Base-by-base conservation (phyloP, 37 sponge, comb jelly and placozoan genomes). In the Petrosia ficiformis region DNA sequence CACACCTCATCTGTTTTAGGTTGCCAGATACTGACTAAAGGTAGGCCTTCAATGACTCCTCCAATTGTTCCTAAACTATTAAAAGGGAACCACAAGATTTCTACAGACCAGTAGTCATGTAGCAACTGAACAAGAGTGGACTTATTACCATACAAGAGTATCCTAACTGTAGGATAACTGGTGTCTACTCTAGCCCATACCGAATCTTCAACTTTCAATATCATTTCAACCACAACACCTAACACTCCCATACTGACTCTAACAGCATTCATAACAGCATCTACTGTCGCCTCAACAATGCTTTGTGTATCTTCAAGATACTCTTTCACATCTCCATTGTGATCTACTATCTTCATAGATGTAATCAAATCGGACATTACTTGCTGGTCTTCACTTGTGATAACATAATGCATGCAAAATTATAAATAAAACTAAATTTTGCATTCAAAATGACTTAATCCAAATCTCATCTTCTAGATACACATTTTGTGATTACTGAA, bases 191-290 rank as follows among this genome's bases (percentile, higher is more conserved):
- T 44, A 44, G 61, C 41, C 22, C 34, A 31, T 5, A 34, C 14
- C 69, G 54, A 52, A 5, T 67, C 54, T 59, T 44, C 28, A 4
- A 78, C 69, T 11, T 44, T 67, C 5, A 78, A 40, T 3, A 70
- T 67, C 48, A 58, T 30, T 40, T 78, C 78, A 24, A 68, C 70
- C 14, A 78, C 39, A 28, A 67, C 78, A 24, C 78, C 78, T 16
- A 78, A 78, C 35, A 78, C 65, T 63, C 78, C 78, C 32, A 78
- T 37, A 16, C 40, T 52, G 2, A 52, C 37, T 4, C 59, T 30
- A 1, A 68, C 32, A 14, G 69, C 69, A 31, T 68, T 78, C 70
- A 78, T 35, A 8, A 24, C 59, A 16, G 67, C 59, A 4, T 40
- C 69, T 19, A 38, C 52, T 24, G 26, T 11, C 28, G 22, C 6